phyloP scores from a whole-genome alignment of 2,888 invertebrate genomes.

The Drosophila pseudotalamancana region DNA sequence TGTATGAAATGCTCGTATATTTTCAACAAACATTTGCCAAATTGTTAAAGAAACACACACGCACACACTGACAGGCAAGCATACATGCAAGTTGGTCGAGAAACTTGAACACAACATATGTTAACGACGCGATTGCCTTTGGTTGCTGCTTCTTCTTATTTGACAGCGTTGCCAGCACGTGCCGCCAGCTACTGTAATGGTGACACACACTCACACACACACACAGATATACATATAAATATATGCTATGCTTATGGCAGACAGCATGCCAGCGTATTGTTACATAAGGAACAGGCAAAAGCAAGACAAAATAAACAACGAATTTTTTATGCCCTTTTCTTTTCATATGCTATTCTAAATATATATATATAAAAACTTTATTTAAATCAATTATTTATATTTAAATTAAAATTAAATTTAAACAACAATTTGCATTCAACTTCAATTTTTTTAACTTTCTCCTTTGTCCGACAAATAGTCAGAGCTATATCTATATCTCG shows the following conservation, averaged over 20 bases:
- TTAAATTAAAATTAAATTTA: no score
- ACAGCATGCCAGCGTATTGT: constrained; percentile 33
- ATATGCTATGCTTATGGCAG: neutral
- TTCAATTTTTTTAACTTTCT: no score
- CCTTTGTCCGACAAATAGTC: no score
- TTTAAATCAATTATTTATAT: no score
- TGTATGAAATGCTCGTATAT: constrained; percentile 57
- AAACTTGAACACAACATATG: constrained; percentile 68
- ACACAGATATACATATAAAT: neutral
- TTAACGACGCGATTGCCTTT: constrained; percentile 63
- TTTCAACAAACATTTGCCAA: constrained; percentile 68
- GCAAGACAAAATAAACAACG: constrained; percentile 25
- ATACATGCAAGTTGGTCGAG: constrained; percentile 45
- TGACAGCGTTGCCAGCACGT: constrained; percentile 50
- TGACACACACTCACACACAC: constrained; percentile 26
- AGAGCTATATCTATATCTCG: no score
- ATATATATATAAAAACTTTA: no score
- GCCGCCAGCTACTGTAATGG: constrained; percentile 42
- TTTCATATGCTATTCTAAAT: no score
- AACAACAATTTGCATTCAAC: no score
- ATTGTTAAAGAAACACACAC: constrained; percentile 63
- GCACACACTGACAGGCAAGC: constrained; percentile 1
- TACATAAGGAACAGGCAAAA: constrained; percentile 32
- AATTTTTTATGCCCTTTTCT: constrained; percentile 26
- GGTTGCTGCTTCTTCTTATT: constrained; percentile 32